A percentile compares a stretch with the other conserved stretches of the same genome.
Conservation (phyloP, 2,797 vertebrate genomes). For the Gadopsis bispinosus region DNA sequence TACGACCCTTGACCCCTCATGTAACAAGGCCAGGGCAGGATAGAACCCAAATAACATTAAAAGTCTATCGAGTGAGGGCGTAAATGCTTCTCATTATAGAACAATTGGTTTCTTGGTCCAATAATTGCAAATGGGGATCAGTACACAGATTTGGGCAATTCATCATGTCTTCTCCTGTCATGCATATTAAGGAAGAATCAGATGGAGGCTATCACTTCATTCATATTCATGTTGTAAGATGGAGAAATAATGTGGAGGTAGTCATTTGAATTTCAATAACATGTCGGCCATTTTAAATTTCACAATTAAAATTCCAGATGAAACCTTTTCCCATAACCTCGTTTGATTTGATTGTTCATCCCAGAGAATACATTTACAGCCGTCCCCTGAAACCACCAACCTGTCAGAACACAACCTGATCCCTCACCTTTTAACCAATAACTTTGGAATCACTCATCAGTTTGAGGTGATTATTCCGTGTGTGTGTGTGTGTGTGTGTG, state of each 20-base stretch:
- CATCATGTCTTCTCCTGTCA: slow-evolving; percentile 72
- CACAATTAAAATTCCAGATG: slow-evolving; percentile 68
- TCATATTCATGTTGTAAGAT: slow-evolving; percentile 77
- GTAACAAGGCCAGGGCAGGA: slow-evolving; percentile 63
- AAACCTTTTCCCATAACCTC: slow-evolving; percentile 67
- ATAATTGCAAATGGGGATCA: slow-evolving; percentile 71
- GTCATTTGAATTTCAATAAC: slow-evolving; percentile 81
- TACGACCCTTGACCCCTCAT: slow-evolving; percentile 65
- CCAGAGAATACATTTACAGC: slow-evolving; percentile 64
- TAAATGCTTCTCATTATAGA: slow-evolving; percentile 76
- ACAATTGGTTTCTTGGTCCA: slow-evolving; percentile 77
- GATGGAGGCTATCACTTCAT: slow-evolving; percentile 62
- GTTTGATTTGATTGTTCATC: slow-evolving; percentile 66
- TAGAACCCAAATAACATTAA: slow-evolving; percentile 68
- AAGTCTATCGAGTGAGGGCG: slow-evolving; percentile 58
- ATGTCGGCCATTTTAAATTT: slow-evolving; percentile 58
- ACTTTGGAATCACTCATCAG: slow-evolving; percentile 65
- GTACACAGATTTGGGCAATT: slow-evolving; percentile 75
- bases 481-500: slow-evolving; percentile 36
- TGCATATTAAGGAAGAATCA: slow-evolving; percentile 73
- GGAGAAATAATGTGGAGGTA: slow-evolving; percentile 64
- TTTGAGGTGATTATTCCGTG: slow-evolving; percentile 45
- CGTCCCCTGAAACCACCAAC: slow-evolving; percentile 56
- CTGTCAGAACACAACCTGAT: slow-evolving; percentile 66
- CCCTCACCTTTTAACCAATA: slow-evolving; percentile 59